Evolutionary conservation across 2,113 vertebrate genomes (phyloP).

Genomic region (Chamaetylas fuelleborni): DNA sequence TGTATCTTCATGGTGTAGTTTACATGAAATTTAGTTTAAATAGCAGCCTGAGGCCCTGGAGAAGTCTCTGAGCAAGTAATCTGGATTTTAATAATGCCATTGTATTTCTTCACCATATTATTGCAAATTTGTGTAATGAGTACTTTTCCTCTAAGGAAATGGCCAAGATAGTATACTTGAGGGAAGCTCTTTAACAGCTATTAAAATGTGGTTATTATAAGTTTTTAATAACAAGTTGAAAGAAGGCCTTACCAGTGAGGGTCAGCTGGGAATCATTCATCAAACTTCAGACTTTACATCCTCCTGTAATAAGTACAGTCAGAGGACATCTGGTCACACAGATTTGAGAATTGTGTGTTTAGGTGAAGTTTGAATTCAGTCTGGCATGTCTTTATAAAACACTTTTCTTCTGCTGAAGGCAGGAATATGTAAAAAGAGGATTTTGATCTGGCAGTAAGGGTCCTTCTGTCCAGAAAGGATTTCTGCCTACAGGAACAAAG

Average conservation of each 20-base stretch:
- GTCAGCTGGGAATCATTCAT: conserved; percentile 6
- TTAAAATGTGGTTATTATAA: conserved; percentile 54
- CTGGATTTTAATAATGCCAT: conserved; percentile 59
- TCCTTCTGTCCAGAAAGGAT: not conserved
- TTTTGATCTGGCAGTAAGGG: not conserved
- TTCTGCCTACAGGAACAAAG: not conserved
- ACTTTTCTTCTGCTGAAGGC: not conserved
- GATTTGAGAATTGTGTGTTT: not conserved
- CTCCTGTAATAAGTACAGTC: not conserved
- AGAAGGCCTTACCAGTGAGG: not conserved
- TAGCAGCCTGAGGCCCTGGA: conserved; percentile 14
- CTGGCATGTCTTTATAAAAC: not conserved
- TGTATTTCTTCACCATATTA: conserved; percentile 63
- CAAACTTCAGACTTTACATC: not conserved
- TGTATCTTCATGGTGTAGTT: not conserved
- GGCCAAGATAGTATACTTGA: conserved; percentile 48
- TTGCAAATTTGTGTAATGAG: conserved; percentile 70
- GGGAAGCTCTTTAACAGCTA: conserved; percentile 29
- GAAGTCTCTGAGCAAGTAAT: conserved; percentile 43
- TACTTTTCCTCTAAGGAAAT: conserved; percentile 60
- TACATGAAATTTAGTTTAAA: conserved; percentile 68
- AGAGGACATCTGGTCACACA: not conserved
- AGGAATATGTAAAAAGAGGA: not conserved
- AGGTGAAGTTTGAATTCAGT: not conserved
- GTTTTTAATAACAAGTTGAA: conserved; percentile 39